Conservation (phyloP, 2,113 vertebrate genomes). For the Quiscalus mexicanus region DNA sequence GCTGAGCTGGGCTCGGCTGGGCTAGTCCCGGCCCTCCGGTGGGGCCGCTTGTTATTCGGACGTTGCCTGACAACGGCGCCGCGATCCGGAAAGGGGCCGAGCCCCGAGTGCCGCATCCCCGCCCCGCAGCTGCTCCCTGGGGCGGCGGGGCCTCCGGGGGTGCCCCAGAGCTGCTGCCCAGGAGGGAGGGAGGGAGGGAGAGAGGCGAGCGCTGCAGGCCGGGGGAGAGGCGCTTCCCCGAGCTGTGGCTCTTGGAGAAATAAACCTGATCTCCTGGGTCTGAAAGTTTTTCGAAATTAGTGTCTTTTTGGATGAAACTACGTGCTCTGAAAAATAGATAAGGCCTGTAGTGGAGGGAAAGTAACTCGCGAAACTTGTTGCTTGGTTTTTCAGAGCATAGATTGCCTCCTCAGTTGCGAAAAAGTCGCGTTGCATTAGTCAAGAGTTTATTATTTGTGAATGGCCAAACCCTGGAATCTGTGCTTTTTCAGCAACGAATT, state of each 20-base stretch:
- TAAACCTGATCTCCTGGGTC: neutral
- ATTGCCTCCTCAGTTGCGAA: neutral
- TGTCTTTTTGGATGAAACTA: neutral
- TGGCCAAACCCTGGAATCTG: neutral
- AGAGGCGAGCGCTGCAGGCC: neutral
- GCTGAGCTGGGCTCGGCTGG: neutral
- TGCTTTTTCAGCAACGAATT: neutral
- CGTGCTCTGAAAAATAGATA: neutral
- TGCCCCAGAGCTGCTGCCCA: fast-evolving
- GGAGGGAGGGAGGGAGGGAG: fast-evolving
- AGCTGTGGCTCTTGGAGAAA: neutral
- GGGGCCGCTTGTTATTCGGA: neutral
- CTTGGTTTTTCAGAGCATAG: neutral
- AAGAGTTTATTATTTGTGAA: neutral
- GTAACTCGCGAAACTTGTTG: neutral
- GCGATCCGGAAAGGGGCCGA: neutral
- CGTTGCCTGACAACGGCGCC: slow-evolving; percentile 36
- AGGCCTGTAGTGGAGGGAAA: neutral
- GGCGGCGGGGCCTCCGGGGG: neutral
- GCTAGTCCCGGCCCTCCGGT: neutral
- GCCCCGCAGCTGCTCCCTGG: neutral
- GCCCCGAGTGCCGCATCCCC: neutral
- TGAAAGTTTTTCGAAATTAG: neutral
- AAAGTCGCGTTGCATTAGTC: neutral
- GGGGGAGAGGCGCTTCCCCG: neutral